A percentile compares a stretch with the other conserved stretches of the same genome.
phyloP scores from a whole-genome alignment of 2,888 invertebrate genomes.

The Lasioglossum malachurum region DNA sequence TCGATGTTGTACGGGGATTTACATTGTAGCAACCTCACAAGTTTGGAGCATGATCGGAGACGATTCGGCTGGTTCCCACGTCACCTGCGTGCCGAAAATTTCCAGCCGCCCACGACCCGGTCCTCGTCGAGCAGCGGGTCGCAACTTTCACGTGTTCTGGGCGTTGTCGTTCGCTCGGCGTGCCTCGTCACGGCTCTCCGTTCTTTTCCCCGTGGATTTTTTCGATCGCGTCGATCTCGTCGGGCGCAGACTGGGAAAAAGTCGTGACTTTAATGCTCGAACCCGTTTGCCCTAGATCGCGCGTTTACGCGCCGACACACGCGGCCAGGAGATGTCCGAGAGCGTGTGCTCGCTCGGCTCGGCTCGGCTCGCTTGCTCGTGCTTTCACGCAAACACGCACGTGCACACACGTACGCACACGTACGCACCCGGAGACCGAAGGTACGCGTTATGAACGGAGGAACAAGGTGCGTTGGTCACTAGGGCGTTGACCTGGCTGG shows the following conservation, averaged over 20 bases:
- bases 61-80: not conserved
- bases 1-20: not conserved
- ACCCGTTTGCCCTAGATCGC: conserved; percentile 72
- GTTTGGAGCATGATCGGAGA: not conserved
- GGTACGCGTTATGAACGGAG: conserved; percentile 70
- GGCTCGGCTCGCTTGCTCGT: not conserved
- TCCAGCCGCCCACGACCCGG: not conserved
- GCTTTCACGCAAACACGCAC: conserved; percentile 14
- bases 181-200: conserved; percentile 10
- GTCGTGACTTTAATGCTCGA: conserved; percentile 58
- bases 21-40: not conserved
- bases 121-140: not conserved
- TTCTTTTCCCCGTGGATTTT: conserved; percentile 42
- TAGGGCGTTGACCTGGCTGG: conserved; percentile 84
- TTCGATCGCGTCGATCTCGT: conserved; percentile 52
- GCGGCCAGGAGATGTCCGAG: conserved; percentile 10
- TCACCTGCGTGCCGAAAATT: not conserved
- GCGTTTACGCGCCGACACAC: conserved; percentile 28
- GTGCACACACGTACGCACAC: not conserved
- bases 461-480: conserved; percentile 83
- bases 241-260: conserved; percentile 65
- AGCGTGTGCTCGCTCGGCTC: conserved; percentile 7
- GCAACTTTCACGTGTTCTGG: conserved; percentile 32
- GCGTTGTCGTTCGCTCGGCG: conserved; percentile 29
- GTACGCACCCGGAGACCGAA: conserved; percentile 7